phyloP scores from a whole-genome alignment of 2,113 vertebrate species.

The Psammodynastes pulverulentus region DNA sequence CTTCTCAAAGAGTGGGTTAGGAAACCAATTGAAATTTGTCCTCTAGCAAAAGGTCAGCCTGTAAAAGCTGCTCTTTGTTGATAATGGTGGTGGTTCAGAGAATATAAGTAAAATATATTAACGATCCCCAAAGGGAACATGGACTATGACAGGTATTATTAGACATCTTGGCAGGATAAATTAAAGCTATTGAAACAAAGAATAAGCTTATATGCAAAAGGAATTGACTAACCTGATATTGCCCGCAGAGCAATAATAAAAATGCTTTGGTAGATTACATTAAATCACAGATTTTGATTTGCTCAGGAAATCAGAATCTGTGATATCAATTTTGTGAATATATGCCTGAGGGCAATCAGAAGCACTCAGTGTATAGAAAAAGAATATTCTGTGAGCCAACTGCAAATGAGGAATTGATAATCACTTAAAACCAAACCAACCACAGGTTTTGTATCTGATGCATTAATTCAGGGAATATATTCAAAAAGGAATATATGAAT shows the following conservation, averaged over 20 bases:
- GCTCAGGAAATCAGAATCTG: background rate
- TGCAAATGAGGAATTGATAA: background rate
- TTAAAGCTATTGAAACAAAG: background rate
- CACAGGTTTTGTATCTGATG: slow-evolving; percentile 25
- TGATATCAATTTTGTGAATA: background rate
- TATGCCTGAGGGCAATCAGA: background rate
- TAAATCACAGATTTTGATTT: background rate
- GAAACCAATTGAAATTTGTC: background rate
- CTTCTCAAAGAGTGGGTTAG: background rate
- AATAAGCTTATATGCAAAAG: background rate
- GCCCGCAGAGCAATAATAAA: background rate
- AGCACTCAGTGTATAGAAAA: background rate
- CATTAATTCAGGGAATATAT: slow-evolving; percentile 8
- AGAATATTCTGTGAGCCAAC: background rate
- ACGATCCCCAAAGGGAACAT: background rate
- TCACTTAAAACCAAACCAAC: slow-evolving; percentile 10
- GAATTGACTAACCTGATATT: background rate
- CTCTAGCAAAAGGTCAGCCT: background rate
- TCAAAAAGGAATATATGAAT: background rate
- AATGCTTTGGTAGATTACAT: background rate
- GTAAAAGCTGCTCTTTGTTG: background rate
- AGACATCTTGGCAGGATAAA: background rate
- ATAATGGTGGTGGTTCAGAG: background rate
- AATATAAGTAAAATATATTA: background rate
- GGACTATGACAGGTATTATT: background rate